Evolutionary conservation across 2,113 vertebrate genomes (phyloP).

Genomic region (Gnathonemus echidnorhynchus): DNA sequence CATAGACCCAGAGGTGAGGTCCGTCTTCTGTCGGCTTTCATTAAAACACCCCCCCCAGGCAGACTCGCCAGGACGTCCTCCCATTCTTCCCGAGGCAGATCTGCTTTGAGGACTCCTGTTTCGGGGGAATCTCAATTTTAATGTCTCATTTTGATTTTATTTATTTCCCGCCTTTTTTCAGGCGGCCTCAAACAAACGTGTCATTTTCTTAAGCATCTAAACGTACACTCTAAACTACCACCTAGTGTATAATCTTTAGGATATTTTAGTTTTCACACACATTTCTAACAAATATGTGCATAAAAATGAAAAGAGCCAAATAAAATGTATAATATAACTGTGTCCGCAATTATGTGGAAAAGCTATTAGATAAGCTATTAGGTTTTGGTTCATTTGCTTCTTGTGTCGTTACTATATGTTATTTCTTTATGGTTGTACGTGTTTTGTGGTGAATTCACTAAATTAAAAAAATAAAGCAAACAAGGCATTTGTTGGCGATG

Average conservation of each 20-base stretch:
- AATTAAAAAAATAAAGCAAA: background rate
- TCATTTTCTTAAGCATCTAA: conserved; percentile 48
- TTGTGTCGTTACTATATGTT: background rate
- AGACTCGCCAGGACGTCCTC: conserved; percentile 35
- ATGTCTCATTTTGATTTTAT: conserved; percentile 26
- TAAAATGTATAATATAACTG: background rate
- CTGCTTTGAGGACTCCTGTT: conserved; percentile 43
- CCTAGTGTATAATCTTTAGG: conserved; percentile 25
- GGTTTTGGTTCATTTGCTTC: background rate
- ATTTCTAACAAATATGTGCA: background rate
- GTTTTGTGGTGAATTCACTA: background rate
- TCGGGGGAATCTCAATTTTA: conserved; percentile 46
- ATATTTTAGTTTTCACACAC: background rate
- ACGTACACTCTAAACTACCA: conserved; percentile 42
- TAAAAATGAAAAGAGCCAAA: background rate
- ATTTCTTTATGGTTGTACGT: background rate
- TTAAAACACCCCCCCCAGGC: conserved; percentile 60
- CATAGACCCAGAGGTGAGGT: conserved; percentile 49
- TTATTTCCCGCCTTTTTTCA: background rate
- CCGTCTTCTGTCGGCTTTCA: conserved; percentile 57
- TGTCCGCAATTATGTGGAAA: background rate
- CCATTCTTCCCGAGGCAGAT: conserved; percentile 52
- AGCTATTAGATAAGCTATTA: background rate
- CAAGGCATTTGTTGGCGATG: background rate
- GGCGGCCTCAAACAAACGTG: conserved; percentile 15